These are phyloP conservation scores for Periplaneta americana DNA, from an alignment of 1,140 invertebrate genomes.

Conservation along the genomic window DNA sequence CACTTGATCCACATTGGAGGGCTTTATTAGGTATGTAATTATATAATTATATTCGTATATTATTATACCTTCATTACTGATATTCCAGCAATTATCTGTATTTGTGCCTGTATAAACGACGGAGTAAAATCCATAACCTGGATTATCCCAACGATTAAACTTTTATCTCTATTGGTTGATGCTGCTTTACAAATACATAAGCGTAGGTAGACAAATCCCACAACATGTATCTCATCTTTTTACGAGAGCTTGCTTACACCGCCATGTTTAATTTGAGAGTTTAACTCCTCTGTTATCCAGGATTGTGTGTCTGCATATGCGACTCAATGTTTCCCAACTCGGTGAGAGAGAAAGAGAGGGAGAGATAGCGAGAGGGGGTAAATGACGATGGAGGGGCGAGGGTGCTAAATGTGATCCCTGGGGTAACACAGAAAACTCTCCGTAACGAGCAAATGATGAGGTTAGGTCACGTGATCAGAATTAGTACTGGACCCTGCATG, in stretches of 20 bases:
- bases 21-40: too few species aligned
- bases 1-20: too few species aligned
- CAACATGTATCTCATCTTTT: background rate
- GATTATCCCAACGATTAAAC: background rate
- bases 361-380: background rate
- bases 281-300: background rate
- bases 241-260: background rate
- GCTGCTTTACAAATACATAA: background rate
- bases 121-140: too few species aligned
- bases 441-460: slow-evolving; percentile 15
- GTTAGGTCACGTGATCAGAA: slow-evolving; percentile 14
- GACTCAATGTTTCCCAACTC: background rate
- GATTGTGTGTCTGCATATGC: background rate
- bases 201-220: background rate
- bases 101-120: too few species aligned
- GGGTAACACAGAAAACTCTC: slow-evolving; percentile 5
- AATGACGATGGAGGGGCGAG: background rate
- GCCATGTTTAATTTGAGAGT: slow-evolving; percentile 1
- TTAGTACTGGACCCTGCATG: slow-evolving; percentile 1
- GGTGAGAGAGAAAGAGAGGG: background rate
- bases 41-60: too few species aligned
- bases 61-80: too few species aligned
- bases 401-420: background rate
- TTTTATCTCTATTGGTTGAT: background rate
- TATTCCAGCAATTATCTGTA: too few species aligned